phyloP scores from a whole-genome alignment of 2,113 vertebrate species.

The Anguilla rostrata region DNA sequence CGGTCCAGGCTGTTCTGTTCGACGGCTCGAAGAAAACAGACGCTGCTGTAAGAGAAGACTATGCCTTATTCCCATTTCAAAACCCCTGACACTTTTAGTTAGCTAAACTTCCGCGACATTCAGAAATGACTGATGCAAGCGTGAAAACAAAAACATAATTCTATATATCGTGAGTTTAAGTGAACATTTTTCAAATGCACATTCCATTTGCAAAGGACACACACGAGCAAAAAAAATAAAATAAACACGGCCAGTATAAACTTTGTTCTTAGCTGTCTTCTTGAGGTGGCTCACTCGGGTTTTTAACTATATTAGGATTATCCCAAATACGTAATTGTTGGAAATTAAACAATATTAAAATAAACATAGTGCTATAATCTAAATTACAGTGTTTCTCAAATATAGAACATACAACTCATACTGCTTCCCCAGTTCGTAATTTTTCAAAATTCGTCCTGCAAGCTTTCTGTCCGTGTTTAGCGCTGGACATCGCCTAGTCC shows the following conservation, averaged over 20 bases:
- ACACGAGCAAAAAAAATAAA: too few species aligned
- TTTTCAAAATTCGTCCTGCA: not conserved
- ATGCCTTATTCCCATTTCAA: not conserved
- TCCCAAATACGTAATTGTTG: not conserved
- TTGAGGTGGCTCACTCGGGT: not conserved
- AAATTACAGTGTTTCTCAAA: not conserved
- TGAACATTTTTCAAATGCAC: not conserved
- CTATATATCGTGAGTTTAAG: not conserved
- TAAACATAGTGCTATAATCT: too few species aligned
- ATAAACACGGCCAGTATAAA: not conserved
- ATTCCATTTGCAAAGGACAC: constrained; percentile 1
- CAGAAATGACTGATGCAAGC: not conserved
- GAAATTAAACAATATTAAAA: not conserved
- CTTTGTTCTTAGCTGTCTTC: not conserved
- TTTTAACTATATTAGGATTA: too few species aligned
- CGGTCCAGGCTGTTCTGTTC: constrained; percentile 52
- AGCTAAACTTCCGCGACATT: not conserved
- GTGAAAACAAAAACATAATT: not conserved
- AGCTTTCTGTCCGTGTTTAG: not conserved
- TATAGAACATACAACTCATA: not conserved
- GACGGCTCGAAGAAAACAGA: constrained; percentile 25
- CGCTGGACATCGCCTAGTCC: not conserved
- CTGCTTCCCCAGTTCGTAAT: not conserved
- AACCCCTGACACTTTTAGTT: not conserved
- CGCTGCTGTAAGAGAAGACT: not conserved